Evolutionary conservation across 2,113 vertebrate species (phyloP).

Genomic region (Phycodurus eques): DNA sequence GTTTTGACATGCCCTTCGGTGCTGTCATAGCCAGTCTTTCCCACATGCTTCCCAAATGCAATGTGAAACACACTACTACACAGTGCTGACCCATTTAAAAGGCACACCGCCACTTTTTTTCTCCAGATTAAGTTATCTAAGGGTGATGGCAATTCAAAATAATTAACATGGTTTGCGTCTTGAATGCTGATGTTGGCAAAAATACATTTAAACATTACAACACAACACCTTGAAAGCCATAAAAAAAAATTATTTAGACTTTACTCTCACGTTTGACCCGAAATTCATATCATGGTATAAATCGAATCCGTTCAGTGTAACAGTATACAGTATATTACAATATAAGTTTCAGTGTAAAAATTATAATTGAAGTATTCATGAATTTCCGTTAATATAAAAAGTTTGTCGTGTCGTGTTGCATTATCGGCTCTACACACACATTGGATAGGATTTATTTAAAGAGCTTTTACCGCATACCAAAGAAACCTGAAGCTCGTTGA

Average conservation of each 20-base stretch:
- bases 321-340: too few species aligned
- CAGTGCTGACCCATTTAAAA: constrained; percentile 24
- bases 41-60: constrained; percentile 20
- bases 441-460: too few species aligned
- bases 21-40: constrained; percentile 28
- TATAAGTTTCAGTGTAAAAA: too few species aligned
- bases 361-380: too few species aligned
- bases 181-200: neutral
- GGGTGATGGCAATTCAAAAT: constrained; percentile 17
- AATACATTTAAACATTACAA: neutral
- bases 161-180: neutral
- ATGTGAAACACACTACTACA: constrained; percentile 26
- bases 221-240: neutral
- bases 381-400: too few species aligned
- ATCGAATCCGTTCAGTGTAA: too few species aligned
- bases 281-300: too few species aligned
- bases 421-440: too few species aligned
- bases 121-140: constrained; percentile 1
- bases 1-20: constrained; percentile 19
- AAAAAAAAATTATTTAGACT: neutral
- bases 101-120: constrained; percentile 2
- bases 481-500: too few species aligned
- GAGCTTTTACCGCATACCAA: too few species aligned
- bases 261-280: neutral
- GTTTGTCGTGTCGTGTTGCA: too few species aligned